phyloP scores from a whole-genome alignment of 2,797 vertebrate species.

The Valencia hispanica region DNA sequence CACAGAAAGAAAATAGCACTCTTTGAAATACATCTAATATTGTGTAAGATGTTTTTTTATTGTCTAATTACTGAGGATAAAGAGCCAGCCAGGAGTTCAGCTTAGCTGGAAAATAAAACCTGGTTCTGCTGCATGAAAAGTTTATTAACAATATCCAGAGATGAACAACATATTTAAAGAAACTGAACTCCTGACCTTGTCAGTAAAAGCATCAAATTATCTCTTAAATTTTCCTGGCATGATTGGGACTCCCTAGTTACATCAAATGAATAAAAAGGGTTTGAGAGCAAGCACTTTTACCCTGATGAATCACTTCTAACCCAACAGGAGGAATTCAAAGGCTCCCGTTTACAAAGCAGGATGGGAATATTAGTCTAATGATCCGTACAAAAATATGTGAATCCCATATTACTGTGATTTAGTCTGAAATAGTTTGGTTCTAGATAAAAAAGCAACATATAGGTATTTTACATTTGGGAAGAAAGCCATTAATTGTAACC shows the following conservation, averaged over 20 bases:
- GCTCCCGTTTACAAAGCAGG: not conserved
- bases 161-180: not conserved
- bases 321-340: not conserved
- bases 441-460: not conserved
- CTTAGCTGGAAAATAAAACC: not conserved
- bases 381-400: not conserved
- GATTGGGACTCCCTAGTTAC: not conserved
- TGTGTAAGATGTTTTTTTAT: too few species aligned
- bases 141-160: not conserved
- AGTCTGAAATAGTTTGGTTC: not conserved
- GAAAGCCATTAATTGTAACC: not conserved
- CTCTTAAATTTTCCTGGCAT: not conserved
- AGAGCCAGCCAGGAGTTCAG: not conserved
- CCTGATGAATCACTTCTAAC: not conserved
- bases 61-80: not conserved
- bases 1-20: not conserved
- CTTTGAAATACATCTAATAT: not conserved
- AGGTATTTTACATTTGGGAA: not conserved
- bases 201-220: not conserved
- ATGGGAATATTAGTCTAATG: not conserved
- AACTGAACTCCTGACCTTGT: not conserved
- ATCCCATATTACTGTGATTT: not conserved
- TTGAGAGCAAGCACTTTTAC: not conserved
- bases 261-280: not conserved
- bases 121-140: not conserved